Conservation (phyloP, 2,113 vertebrate species). For the Pelvicachromis taeniatus region DNA sequence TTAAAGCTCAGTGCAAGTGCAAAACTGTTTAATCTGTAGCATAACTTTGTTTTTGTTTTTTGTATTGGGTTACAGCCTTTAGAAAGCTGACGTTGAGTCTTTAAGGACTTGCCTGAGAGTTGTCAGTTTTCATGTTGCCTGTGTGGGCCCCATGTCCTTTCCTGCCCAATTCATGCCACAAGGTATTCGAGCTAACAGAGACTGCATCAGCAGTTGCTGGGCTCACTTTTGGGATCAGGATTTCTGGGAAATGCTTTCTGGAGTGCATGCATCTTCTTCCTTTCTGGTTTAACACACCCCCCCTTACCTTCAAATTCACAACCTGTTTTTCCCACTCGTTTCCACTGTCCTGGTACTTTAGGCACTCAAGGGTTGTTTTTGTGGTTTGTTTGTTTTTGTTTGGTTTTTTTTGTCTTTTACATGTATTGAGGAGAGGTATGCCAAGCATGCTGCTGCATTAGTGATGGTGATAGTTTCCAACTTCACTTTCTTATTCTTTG, state of each 20-base stretch:
- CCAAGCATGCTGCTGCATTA: conserved; percentile 38
- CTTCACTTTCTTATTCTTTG: conserved; percentile 45
- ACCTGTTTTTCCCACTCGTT: background rate
- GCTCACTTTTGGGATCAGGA: background rate
- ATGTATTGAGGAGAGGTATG: conserved; percentile 72
- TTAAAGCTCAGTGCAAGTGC: background rate
- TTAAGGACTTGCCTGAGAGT: conserved; percentile 15
- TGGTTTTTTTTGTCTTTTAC: background rate
- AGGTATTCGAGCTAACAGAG: conserved; percentile 1
- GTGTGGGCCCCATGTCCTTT: conserved; percentile 26
- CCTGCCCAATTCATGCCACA: background rate
- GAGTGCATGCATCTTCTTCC: conserved; percentile 47
- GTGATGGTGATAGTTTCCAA: background rate
- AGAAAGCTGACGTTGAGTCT: background rate
- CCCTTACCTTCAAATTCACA: background rate
- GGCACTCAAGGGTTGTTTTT: background rate
- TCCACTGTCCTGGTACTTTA: background rate
- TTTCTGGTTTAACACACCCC: conserved; percentile 6
- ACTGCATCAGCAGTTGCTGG: background rate
- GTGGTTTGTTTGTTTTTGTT: too few relatives aligned
- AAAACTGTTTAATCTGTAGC: background rate
- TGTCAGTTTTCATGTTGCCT: conserved; percentile 43
- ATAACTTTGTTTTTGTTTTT: too few relatives aligned
- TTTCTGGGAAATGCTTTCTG: background rate
- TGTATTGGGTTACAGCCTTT: background rate